Conservation (phyloP, 37 sponge, comb jelly and placozoan genomes). For the Ianthella basta region DNA sequence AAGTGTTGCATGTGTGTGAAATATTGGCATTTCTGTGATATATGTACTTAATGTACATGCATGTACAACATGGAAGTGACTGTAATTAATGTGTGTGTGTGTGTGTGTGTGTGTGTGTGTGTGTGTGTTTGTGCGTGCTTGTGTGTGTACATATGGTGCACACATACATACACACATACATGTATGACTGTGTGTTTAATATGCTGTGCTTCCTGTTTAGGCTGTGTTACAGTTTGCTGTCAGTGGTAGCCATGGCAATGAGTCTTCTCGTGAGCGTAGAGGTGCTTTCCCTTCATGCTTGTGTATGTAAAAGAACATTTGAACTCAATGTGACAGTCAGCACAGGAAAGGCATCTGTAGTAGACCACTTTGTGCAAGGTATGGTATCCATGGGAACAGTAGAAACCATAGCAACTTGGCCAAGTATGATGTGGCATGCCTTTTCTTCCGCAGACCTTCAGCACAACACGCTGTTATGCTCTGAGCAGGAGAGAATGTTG, state of each 20-base stretch:
- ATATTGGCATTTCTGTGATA: too few relatives aligned
- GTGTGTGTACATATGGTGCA: too few relatives aligned
- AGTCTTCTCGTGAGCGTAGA: constrained; percentile 37
- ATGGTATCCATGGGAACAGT: background rate
- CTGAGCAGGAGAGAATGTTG: constrained; percentile 27
- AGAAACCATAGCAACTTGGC: background rate
- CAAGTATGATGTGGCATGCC: background rate
- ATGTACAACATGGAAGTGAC: too few relatives aligned
- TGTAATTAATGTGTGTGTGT: too few relatives aligned
- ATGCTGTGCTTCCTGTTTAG: constrained; percentile 20
- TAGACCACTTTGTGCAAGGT: constrained; percentile 29
- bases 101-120: too few relatives aligned
- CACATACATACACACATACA: background rate
- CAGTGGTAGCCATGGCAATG: background rate
- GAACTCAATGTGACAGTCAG: constrained; percentile 31
- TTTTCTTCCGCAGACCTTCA: background rate
- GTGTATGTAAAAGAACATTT: constrained; percentile 31
- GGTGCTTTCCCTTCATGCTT: constrained; percentile 27
- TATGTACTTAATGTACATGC: too few relatives aligned
- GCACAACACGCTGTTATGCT: constrained; percentile 18
- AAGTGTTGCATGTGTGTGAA: too few relatives aligned
- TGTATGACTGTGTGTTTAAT: background rate
- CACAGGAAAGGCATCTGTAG: constrained; percentile 6
- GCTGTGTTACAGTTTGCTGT: constrained; percentile 45
- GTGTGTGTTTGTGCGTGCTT: too few relatives aligned